These are phyloP conservation scores for Polylopha cassiicola DNA, from an alignment of 2,888 invertebrate species.

Conservation along the genomic window DNA sequence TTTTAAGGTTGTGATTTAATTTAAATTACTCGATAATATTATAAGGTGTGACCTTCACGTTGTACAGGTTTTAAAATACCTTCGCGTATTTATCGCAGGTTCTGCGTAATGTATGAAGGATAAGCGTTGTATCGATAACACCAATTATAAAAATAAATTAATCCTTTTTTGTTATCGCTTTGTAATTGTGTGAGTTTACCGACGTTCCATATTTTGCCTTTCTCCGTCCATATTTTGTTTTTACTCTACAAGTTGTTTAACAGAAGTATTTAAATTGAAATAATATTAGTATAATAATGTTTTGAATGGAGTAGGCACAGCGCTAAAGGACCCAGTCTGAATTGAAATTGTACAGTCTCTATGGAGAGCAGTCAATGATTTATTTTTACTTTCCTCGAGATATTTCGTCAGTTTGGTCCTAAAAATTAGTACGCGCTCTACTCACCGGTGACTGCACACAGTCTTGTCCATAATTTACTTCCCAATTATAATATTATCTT, in stretches of 20 bases:
- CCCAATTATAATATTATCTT: too few species aligned
- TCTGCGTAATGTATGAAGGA: neutral
- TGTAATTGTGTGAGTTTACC: conserved; percentile 1
- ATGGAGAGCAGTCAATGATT: too few species aligned
- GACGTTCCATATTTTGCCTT: conserved; percentile 17
- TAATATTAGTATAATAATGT: too few species aligned
- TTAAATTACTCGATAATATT: conserved; percentile 26
- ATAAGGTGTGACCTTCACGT: conserved; percentile 15
- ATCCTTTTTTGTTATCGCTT: conserved; percentile 2
- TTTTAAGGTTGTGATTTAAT: conserved; percentile 56
- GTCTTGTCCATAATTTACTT: too few species aligned
- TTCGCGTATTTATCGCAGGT: neutral
- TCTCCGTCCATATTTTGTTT: conserved; percentile 20
- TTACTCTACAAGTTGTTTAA: too few species aligned
- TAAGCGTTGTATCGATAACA: conserved; percentile 8
- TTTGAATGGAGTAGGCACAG: too few species aligned
- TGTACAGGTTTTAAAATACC: conserved; percentile 9
- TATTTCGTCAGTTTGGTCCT: too few species aligned
- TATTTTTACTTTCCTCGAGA: too few species aligned
- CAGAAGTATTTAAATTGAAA: conserved; percentile 9
- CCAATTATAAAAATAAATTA: conserved; percentile 6
- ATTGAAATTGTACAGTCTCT: too few species aligned
- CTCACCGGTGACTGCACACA: too few species aligned
- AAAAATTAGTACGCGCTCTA: too few species aligned
- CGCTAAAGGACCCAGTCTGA: too few species aligned